A percentile compares a stretch with the other conserved stretches of the same genome.
Conservation (phyloP, 2,888 invertebrate species). For the Taphrorychus bicolor region DNA sequence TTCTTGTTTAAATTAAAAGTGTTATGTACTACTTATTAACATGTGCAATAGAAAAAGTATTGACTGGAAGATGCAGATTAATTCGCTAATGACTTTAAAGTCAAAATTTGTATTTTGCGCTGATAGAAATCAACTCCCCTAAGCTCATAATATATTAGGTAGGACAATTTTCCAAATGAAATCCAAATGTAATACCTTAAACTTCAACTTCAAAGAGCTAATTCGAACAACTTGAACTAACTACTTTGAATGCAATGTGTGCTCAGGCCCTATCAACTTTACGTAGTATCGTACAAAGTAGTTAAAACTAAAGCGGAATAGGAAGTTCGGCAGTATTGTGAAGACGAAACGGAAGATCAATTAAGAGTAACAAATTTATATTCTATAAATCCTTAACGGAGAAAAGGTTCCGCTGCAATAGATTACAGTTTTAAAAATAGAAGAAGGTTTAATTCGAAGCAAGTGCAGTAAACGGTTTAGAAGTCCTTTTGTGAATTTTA, state of each 20-base stretch:
- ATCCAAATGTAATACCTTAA: not conserved
- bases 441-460: slow-evolving; percentile 21
- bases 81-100: too few relatives aligned
- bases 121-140: too few relatives aligned
- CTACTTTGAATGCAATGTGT: slow-evolving; percentile 6
- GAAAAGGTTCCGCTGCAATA: slow-evolving; percentile 6
- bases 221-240: not conserved
- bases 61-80: too few relatives aligned
- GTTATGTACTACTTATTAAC: too few relatives aligned
- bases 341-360: slow-evolving; percentile 4
- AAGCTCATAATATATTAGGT: too few relatives aligned
- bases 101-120: too few relatives aligned
- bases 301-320: slow-evolving; percentile 1
- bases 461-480: slow-evolving; percentile 23
- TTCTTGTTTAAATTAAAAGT: too few relatives aligned
- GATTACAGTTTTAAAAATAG: slow-evolving; percentile 21
- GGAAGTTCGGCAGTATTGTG: slow-evolving; percentile 3
- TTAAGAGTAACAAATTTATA: slow-evolving; percentile 12
- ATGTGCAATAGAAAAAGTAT: too few relatives aligned
- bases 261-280: not conserved
- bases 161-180: not conserved
- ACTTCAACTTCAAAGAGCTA: not conserved
- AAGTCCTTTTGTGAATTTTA: slow-evolving; percentile 41
- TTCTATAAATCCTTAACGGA: slow-evolving; percentile 8
- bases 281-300: slow-evolving; percentile 4